Evolutionary conservation across 2,888 invertebrate genomes (phyloP).

Genomic region (Imbricaverruca yamaguchii): DNA sequence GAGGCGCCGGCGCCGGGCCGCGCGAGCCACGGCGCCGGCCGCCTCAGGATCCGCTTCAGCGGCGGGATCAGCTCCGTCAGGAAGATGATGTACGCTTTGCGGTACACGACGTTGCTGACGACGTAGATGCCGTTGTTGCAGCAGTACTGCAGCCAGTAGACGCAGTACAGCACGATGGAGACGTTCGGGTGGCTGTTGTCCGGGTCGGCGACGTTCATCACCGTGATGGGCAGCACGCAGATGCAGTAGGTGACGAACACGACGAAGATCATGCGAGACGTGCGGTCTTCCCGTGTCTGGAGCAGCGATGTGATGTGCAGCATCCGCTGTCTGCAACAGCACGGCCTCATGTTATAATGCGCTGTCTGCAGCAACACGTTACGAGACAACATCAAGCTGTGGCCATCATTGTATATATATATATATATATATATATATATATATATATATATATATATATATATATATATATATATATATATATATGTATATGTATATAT

Average conservation of each 20-base stretch:
- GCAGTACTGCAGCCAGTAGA: constrained; percentile 32
- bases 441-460: too few relatives aligned
- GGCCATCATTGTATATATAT: too few relatives aligned
- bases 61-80: constrained; percentile 10
- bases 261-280: constrained; percentile 29
- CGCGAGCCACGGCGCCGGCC: not conserved
- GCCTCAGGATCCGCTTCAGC: not conserved
- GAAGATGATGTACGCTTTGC: constrained; percentile 29
- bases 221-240: constrained; percentile 31
- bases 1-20: not conserved
- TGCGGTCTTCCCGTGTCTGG: constrained; percentile 28
- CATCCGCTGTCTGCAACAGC: not conserved
- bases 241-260: constrained; percentile 30
- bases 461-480: too few relatives aligned
- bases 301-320: not conserved
- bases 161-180: constrained; percentile 29
- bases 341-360: too few relatives aligned
- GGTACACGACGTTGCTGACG: constrained; percentile 27
- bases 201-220: constrained; percentile 28
- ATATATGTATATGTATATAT: too few relatives aligned
- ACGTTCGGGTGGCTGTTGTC: constrained; percentile 15
- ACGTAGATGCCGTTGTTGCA: constrained; percentile 33
- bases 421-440: too few relatives aligned
- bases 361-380: too few relatives aligned
- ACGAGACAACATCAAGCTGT: too few relatives aligned